Conservation (phyloP, 23 tunicate species). For the Trididemnum clinides region DNA sequence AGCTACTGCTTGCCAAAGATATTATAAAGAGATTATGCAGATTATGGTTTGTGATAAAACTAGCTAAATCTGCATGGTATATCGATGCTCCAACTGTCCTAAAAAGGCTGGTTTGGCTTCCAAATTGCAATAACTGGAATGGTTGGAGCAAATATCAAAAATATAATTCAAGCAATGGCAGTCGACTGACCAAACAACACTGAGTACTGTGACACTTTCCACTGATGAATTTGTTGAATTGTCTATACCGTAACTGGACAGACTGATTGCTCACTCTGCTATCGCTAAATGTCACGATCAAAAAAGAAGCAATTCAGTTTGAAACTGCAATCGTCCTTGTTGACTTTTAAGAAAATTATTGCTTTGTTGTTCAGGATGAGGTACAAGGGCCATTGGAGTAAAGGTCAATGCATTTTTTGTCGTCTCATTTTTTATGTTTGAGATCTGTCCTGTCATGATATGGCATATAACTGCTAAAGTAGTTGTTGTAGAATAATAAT, state of each 20-base stretch:
- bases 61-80: conserved; percentile 23
- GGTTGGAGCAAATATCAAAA: not conserved
- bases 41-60: conserved; percentile 12
- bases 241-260: not conserved
- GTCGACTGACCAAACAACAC: conserved; percentile 18
- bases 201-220: too few relatives aligned
- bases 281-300: conserved; percentile 23
- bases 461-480: too few relatives aligned
- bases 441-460: too few relatives aligned
- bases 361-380: conserved; percentile 9
- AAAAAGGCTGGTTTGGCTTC: not conserved
- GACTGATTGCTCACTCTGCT: conserved; percentile 29
- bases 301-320: not conserved
- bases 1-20: not conserved
- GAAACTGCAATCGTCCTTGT: conserved; percentile 12
- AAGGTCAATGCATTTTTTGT: conserved; percentile 11
- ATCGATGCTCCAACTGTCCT: conserved; percentile 22
- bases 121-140: not conserved
- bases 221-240: conserved; percentile 9
- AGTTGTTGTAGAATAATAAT: too few relatives aligned
- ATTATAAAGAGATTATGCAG: conserved; percentile 15
- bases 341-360: conserved; percentile 38
- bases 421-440: too few relatives aligned
- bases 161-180: conserved; percentile 29
- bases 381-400: conserved; percentile 35